Evolutionary conservation across 2,113 vertebrate genomes (phyloP).

Genomic region (Crotophaga sulcirostris): DNA sequence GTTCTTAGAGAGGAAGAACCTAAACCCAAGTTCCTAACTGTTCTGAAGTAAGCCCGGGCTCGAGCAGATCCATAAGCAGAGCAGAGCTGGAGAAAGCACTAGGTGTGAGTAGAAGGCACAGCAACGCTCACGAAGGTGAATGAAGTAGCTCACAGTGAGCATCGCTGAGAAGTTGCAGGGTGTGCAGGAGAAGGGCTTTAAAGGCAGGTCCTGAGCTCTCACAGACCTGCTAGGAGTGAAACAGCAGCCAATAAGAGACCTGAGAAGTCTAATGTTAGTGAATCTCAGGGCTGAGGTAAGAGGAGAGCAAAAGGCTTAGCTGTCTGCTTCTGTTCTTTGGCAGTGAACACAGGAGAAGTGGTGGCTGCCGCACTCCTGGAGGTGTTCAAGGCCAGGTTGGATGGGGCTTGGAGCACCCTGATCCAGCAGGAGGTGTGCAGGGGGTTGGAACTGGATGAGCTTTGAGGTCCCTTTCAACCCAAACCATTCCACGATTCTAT

Average conservation of each 20-base stretch:
- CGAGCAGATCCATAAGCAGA: not conserved
- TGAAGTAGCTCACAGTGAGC: not conserved
- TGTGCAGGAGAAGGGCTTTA: not conserved
- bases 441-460: too few relatives aligned
- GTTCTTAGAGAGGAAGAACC: not conserved
- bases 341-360: not conserved
- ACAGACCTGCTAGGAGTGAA: not conserved
- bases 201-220: not conserved
- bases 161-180: not conserved
- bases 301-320: not conserved
- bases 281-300: not conserved
- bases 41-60: not conserved
- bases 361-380: too few relatives aligned
- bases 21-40: not conserved
- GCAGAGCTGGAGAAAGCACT: fast-evolving
- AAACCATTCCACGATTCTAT: too few relatives aligned
- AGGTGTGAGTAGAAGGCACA: not conserved
- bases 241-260: not conserved
- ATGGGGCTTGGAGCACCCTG: too few relatives aligned
- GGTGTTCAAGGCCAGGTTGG: too few relatives aligned
- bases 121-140: not conserved
- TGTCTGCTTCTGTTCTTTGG: not conserved
- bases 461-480: too few relatives aligned
- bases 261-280: not conserved
- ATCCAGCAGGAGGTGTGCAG: too few relatives aligned